Evolutionary conservation across 2,113 vertebrate genomes (phyloP).

Genomic region (Sinosuthora webbiana): DNA sequence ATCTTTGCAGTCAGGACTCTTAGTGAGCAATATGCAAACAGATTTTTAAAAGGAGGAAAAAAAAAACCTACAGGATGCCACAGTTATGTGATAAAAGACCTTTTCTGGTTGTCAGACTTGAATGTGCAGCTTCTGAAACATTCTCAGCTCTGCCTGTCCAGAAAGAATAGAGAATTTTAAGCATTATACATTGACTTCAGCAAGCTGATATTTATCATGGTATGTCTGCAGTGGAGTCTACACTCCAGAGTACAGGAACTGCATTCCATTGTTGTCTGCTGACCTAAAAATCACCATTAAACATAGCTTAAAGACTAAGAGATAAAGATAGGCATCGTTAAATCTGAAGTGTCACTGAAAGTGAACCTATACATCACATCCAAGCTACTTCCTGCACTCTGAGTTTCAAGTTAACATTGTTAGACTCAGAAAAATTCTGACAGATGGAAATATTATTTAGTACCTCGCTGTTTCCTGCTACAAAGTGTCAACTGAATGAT

Average conservation of each 20-base stretch:
- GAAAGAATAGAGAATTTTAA: neutral
- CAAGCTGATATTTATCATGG: neutral
- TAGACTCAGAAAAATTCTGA: neutral
- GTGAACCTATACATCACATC: neutral
- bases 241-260: neutral
- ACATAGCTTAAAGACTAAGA: neutral
- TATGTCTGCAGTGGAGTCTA: neutral
- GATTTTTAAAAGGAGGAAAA: neutral
- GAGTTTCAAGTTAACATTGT: neutral
- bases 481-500: neutral
- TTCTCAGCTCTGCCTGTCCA: neutral
- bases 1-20: neutral
- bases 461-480: neutral
- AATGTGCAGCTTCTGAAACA: neutral
- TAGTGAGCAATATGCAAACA: neutral
- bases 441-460: neutral
- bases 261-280: neutral
- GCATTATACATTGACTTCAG: neutral
- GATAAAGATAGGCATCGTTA: neutral
- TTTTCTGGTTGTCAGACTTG: slow-evolving; percentile 20
- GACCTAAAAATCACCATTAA: neutral
- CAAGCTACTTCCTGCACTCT: neutral
- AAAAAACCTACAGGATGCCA: slow-evolving; percentile 8
- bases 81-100: slow-evolving; percentile 11
- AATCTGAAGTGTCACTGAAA: neutral